Base-by-base conservation (phyloP, 2,888 invertebrate species). In the Dryocosmus kuriphilus region DNA sequence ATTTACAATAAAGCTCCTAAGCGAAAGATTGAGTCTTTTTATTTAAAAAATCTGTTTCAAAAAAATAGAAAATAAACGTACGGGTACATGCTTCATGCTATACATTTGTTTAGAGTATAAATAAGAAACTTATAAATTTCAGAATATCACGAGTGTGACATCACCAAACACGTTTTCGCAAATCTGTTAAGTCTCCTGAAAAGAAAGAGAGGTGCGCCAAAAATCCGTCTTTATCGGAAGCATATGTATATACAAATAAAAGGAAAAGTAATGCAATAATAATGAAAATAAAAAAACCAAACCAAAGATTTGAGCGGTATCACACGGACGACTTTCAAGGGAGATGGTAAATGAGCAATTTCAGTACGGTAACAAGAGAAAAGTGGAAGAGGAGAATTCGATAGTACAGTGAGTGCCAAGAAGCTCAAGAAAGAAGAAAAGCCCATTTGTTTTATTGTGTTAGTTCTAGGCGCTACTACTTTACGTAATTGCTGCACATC, bases 161-260 rank as follows among this genome's bases (percentile, higher is more conserved):
- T 90, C 90, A 91, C 90, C 90, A 90, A 90, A 90, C 90, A 88
- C 86, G 87, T 87, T 86, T 71, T 84, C 86, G 80, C 71, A 71
- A 51, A 80, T 80, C 73, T 80, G 79, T 73, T 80, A 77, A 77
- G 80, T 86, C 81, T 86, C 88, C 89, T 89, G 89, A 86, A 88
- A 90, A 87, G 85, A 87, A 79, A 83, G 86, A 85, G 77, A 80
- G 62, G 81, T 77, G 86, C 85, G 87, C 85, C 84, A 88, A 87
- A 88, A 88, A 89, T 89, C 87, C 88, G 88, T 88, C 82, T 86
- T 88, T 85, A 88, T 88, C 87, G 84, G 63, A 87, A 88, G 86
- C 85, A 76, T 79, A 60, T 67, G 35, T 77, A 73, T 73, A 74
- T 61, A 78, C 14, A 78, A 75, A 65, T 11, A 63, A 30, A 76